phyloP scores from a whole-genome alignment of 2,797 vertebrate genomes.

The Adrianichthys oophorus region DNA sequence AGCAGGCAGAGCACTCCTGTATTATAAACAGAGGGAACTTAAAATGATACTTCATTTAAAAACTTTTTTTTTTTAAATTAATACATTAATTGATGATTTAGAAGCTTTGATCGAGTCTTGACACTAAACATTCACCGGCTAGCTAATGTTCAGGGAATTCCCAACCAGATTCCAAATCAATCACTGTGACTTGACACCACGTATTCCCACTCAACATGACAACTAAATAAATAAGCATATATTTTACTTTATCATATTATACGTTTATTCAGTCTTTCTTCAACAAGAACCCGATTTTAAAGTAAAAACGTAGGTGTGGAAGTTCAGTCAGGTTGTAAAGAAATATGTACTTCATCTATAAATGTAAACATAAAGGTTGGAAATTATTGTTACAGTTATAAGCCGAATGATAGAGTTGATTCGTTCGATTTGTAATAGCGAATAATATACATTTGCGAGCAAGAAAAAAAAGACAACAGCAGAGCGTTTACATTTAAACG shows the following conservation, averaged over 20 bases:
- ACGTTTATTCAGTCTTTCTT: no score
- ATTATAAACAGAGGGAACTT: not conserved
- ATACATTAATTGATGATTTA: not conserved
- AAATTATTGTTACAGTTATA: fast-evolving
- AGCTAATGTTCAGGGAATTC: constrained; percentile 24
- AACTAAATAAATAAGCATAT: not conserved
- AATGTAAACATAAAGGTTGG: fast-evolving
- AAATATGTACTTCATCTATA: not conserved
- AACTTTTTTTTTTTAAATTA: not conserved
- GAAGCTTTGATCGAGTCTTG: not conserved
- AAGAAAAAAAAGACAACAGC: fast-evolving
- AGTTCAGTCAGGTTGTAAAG: not conserved
- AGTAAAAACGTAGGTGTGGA: not conserved
- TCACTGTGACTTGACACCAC: not conserved
- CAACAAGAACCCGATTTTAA: no score
- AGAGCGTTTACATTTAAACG: not conserved
- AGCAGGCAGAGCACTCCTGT: fast-evolving
- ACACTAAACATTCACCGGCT: constrained; percentile 28
- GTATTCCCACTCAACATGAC: not conserved
- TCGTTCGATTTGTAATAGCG: fast-evolving
- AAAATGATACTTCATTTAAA: not conserved
- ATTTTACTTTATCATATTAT: no score
- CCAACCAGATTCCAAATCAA: constrained; percentile 19
- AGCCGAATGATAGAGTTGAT: constrained; percentile 29
- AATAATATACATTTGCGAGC: fast-evolving